Conservation (phyloP, 1,140 invertebrate genomes). For the Acromyrmex heyeri region DNA sequence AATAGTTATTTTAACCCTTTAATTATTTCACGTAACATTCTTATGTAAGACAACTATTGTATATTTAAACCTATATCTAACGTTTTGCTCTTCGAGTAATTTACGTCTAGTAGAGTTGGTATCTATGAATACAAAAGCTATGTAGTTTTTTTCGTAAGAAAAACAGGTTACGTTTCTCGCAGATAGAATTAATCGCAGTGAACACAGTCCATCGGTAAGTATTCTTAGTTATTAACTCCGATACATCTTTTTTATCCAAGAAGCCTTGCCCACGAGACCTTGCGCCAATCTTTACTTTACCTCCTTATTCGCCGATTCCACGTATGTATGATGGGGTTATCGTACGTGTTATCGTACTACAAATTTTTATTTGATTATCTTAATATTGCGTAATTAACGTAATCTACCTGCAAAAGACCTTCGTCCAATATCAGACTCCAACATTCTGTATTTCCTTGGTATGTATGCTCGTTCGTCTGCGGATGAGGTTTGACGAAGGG, state of each 20-base stretch:
- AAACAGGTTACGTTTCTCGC: conserved; percentile 14
- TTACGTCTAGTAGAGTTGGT: neutral
- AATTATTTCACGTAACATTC: neutral
- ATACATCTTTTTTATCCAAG: neutral
- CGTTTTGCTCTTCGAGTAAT: neutral
- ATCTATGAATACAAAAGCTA: neutral
- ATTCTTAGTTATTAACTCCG: conserved; percentile 27
- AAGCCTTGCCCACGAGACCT: conserved; percentile 7
- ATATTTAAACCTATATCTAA: neutral
- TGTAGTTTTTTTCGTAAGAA: neutral
- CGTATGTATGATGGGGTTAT: neutral
- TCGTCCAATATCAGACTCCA: conserved; percentile 83
- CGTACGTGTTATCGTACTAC: conserved; percentile 4
- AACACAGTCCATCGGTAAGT: conserved; percentile 2
- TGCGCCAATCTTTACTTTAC: conserved; percentile 5
- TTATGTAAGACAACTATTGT: neutral
- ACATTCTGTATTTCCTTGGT: conserved; percentile 80
- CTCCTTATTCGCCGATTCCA: neutral
- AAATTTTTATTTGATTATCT: conserved; percentile 58
- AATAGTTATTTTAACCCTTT: neutral
- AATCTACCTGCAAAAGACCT: conserved; percentile 82
- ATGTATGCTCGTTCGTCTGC: conserved; percentile 69
- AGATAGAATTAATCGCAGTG: conserved; percentile 9
- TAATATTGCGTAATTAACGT: conserved; percentile 31
- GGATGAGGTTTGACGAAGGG: conserved; percentile 74